Percentiles rank a stretch among this genome's conserved stretches.
Evolutionary conservation across 2,113 vertebrate species (phyloP).

Genomic region (Chunga burmeisteri): DNA sequence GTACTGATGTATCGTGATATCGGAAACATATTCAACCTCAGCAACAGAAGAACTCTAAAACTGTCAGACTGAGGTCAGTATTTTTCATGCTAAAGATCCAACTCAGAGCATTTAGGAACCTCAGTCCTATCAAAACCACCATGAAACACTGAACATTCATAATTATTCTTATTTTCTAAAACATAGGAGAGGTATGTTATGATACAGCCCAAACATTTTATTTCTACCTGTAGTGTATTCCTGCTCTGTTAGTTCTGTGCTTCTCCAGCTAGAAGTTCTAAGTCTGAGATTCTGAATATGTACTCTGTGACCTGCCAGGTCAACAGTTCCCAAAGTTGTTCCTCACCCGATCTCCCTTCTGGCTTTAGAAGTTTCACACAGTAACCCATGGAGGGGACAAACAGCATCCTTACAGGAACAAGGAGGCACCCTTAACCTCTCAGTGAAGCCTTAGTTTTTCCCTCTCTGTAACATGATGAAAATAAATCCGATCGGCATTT

Average conservation of each 20-base stretch:
- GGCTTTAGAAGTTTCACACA: background rate
- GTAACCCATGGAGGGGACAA: background rate
- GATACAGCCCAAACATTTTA: background rate
- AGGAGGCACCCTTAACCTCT: background rate
- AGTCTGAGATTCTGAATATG: background rate
- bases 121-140: background rate
- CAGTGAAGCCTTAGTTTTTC: background rate
- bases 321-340: background rate
- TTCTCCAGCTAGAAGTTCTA: background rate
- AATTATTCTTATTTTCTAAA: background rate
- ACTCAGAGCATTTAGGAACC: background rate
- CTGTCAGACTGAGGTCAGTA: background rate
- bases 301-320: background rate
- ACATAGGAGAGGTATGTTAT: background rate
- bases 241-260: background rate
- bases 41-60: background rate
- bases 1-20: background rate
- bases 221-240: background rate
- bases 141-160: background rate
- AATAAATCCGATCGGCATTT: background rate
- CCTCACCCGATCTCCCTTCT: background rate
- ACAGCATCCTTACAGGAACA: background rate
- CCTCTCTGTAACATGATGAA: background rate
- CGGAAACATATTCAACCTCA: background rate
- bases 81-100: background rate